phyloP scores from a whole-genome alignment of 1,140 invertebrate genomes.

The Papilio dardanus region DNA sequence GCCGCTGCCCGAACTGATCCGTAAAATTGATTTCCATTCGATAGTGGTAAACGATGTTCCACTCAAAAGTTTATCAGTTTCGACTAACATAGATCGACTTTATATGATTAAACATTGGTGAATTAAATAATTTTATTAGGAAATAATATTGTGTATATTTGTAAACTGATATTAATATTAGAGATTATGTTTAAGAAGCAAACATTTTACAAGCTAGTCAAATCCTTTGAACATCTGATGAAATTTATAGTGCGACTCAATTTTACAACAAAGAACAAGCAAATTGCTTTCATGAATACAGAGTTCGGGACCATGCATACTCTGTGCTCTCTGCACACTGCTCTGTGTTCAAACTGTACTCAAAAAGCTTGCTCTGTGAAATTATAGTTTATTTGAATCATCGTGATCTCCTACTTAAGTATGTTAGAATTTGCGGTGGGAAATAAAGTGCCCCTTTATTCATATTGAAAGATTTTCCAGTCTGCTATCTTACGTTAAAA shows the following conservation, averaged over 20 bases:
- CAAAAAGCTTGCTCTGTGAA: neutral
- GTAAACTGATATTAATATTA: too few relatives aligned
- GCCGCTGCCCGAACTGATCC: conserved; percentile 59
- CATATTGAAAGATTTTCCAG: conserved; percentile 23
- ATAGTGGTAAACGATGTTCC: conserved; percentile 55
- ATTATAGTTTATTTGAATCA: conserved; percentile 6
- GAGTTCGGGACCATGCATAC: conserved; percentile 41
- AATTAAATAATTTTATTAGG: neutral
- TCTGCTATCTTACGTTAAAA: conserved; percentile 16
- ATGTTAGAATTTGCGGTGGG: neutral
- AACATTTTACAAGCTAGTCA: neutral
- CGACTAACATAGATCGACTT: neutral
- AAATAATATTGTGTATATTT: neutral
- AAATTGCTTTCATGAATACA: conserved; percentile 63
- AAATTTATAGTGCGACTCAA: conserved; percentile 55
- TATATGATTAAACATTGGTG: neutral
- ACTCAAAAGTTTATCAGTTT: conserved; percentile 33
- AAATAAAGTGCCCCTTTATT: conserved; percentile 13
- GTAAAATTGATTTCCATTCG: conserved; percentile 73
- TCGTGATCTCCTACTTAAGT: conserved; percentile 1
- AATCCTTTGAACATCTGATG: conserved; percentile 43
- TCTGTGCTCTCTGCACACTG: conserved; percentile 26
- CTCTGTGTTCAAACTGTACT: conserved; percentile 17
- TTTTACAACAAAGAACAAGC: conserved; percentile 69
- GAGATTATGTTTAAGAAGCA: too few relatives aligned